phyloP scores from a whole-genome alignment of 2,888 invertebrate species.

The Epicampocera succincta region DNA sequence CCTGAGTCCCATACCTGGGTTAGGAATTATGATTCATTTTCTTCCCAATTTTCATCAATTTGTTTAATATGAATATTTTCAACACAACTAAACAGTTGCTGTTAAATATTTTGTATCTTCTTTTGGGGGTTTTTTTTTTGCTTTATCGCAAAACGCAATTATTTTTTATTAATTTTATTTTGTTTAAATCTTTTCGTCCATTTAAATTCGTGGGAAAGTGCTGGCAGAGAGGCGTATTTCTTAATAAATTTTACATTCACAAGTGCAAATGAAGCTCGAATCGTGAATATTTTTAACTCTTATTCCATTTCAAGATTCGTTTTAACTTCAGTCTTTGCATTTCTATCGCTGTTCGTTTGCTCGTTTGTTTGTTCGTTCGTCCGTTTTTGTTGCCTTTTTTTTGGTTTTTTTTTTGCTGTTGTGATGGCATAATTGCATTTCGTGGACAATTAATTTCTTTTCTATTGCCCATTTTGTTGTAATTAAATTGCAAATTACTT shows the following conservation, averaged over 20 bases:
- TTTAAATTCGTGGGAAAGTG: too few species aligned
- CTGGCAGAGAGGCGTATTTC: too few species aligned
- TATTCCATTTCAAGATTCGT: constrained; percentile 58
- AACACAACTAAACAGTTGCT: too few species aligned
- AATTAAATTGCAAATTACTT: constrained; percentile 82
- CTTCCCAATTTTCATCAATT: too few species aligned
- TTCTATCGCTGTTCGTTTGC: constrained; percentile 37
- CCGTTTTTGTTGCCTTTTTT: constrained; percentile 44
- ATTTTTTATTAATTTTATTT: background rate
- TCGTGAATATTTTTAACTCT: constrained; percentile 42
- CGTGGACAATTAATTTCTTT: constrained; percentile 82
- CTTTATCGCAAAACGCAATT: too few species aligned
- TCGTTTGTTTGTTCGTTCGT: background rate
- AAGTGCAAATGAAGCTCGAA: constrained; percentile 49
- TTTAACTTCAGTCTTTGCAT: constrained; percentile 60
- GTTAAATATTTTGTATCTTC: too few species aligned
- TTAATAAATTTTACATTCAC: too few species aligned
- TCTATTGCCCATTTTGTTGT: constrained; percentile 82
- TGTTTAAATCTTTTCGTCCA: background rate
- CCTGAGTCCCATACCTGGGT: too few species aligned
- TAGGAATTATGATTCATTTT: too few species aligned
- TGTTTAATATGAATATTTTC: too few species aligned
- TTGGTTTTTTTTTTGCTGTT: constrained; percentile 71
- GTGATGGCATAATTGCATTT: constrained; percentile 81
- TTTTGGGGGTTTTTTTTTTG: too few species aligned